phyloP scores from a whole-genome alignment of 2,888 invertebrate species.

The Blera fallax region DNA sequence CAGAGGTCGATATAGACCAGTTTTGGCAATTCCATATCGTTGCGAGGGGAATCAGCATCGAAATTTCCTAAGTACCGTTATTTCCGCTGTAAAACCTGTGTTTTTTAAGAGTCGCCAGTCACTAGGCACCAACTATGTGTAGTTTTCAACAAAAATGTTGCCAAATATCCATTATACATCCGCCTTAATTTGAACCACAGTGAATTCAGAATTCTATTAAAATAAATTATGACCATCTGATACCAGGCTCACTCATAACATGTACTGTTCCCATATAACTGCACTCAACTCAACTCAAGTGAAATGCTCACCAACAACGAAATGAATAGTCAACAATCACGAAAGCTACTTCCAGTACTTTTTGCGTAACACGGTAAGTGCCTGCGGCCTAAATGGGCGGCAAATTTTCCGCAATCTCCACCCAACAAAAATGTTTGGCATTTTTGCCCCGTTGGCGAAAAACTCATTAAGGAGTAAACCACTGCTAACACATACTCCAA shows the following conservation, averaged over 20 bases:
- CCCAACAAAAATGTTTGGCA: constrained; percentile 36
- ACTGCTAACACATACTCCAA: constrained; percentile 21
- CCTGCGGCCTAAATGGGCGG: constrained; percentile 29
- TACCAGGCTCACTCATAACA: background rate
- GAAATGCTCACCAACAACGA: background rate
- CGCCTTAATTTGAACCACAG: background rate
- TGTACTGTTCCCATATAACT: background rate
- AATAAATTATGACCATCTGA: background rate
- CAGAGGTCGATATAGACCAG: too few relatives aligned
- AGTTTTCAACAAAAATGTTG: background rate
- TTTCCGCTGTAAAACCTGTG: too few relatives aligned
- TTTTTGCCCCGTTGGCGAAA: constrained; percentile 28
- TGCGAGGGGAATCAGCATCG: too few relatives aligned
- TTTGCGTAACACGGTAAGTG: constrained; percentile 14
- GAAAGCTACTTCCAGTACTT: constrained; percentile 26
- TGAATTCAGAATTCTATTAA: background rate
- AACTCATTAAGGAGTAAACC: constrained; percentile 46
- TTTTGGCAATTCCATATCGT: too few relatives aligned
- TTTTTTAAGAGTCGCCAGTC: background rate
- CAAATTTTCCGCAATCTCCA: constrained; percentile 19
- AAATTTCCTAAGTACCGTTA: too few relatives aligned
- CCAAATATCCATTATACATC: background rate
- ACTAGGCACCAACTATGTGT: background rate
- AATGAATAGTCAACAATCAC: constrained; percentile 29
- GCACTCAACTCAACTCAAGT: constrained; percentile 1